Conservation (phyloP, 2,797 vertebrate species). For the Coendou prehensilis region DNA sequence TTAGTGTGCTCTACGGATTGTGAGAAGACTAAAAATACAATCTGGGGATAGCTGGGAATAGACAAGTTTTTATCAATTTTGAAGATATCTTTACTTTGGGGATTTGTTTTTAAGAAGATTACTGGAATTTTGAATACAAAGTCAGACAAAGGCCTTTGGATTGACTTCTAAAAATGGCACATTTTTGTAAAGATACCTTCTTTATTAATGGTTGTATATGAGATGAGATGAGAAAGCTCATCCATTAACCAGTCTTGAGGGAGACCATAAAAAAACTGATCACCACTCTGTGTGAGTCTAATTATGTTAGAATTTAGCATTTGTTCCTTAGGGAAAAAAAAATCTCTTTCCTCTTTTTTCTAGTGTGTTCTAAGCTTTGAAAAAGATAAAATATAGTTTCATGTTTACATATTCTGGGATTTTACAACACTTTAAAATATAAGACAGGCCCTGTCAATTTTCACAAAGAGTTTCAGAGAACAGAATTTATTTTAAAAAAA, state of each 20-base stretch:
- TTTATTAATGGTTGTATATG: background rate
- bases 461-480: background rate
- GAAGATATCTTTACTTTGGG: background rate
- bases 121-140: background rate
- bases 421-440: slow-evolving; percentile 5
- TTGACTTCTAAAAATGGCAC: background rate
- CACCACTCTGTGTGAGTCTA: background rate
- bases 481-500: background rate
- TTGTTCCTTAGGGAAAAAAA: background rate
- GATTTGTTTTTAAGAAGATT: background rate
- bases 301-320: background rate
- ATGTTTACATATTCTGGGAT: background rate
- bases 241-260: background rate
- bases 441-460: background rate
- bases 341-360: background rate
- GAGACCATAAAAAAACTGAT: background rate
- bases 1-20: background rate
- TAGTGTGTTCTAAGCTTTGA: background rate
- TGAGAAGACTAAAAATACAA: background rate
- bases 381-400: background rate
- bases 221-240: background rate
- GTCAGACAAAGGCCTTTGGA: background rate
- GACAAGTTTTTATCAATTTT: background rate
- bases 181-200: background rate
- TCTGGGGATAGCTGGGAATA: background rate